Evolutionary conservation across 2,113 vertebrate genomes (phyloP), one percentile per base, ranked within the genome.

Genomic region (Heptranchias perlo): DNA sequence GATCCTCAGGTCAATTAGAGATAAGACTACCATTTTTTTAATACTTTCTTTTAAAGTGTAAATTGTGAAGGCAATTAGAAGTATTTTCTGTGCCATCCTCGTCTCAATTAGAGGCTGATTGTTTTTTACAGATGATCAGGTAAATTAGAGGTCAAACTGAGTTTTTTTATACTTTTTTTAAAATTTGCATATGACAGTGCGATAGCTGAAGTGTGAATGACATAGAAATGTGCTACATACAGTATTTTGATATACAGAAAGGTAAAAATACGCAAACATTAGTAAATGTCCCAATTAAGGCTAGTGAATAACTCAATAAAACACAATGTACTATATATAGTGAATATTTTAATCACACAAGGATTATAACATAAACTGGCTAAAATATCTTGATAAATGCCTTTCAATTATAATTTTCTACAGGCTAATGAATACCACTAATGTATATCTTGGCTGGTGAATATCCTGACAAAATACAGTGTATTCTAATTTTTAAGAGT

Each of bases 241-340:
- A 62, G 8, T 5, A 39, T 93, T 93, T 62, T 93, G 54, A 62
- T 1, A 39, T 4, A 61, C 13, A 93, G 31, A 93, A 44, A 93
- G 62, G 39, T 91, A 31, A 35, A 62, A 16, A 91, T 61, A 92
- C 58, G 64, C 54, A 39, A 58, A 62, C 54, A 39, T 62, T n/a
- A 39, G 89, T 92, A 35, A 93, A 62, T 21, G n/a, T 93, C 61
- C 35, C 58, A 93, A 93, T 93, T 93, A 62, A 93, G 13, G 87
- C 28, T 1, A 58, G 16, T 39, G 35, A 62, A 93, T 13, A 44
- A 18, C 16, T 93, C 54, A 62, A 62, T 93, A 93, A 92, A 62
- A 61, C 4, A 61, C 54, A 76, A 35, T 69, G 14, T 31, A 44
- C 23, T 91, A 58, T 54, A 35, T 58, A 89, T 28, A 4, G 35